Base-by-base conservation (phyloP, 2,888 invertebrate species). In the Melieria picta region DNA sequence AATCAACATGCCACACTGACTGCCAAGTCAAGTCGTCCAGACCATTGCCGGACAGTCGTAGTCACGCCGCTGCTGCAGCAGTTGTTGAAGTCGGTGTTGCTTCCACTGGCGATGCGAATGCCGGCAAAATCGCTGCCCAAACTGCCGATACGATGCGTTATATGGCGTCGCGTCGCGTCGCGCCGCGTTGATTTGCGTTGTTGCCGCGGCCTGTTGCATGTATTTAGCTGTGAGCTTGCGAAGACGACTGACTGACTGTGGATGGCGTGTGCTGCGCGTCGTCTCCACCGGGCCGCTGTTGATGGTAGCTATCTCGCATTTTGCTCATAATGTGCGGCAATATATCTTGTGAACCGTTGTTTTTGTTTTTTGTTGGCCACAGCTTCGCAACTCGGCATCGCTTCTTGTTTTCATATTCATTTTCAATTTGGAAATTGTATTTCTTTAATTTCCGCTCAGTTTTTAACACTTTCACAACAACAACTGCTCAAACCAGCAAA, bases 381-480 rank as follows among this genome's bases (percentile, higher is more conserved):
- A 30, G 30, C 30, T 30, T 30, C 30, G 30, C 30, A 2, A 30
- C 30, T 30, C 30, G 30, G 30, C 30, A 57, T 30, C 4, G 7
- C 45, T 30, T 42, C 42, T 10, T 46, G 45, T 61, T 61, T 61
- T 61, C 45, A 61, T 45, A 61, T 72, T 74, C 69, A 75, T 75
- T 74, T 72, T 74, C 72, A 75, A 75, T 75, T 75, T 75, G 52
- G 74, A 76, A 75, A 76, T 74, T 74, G 69, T 64, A 71, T 77
- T 74, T 74, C 75, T 76, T 77, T 76, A 78, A 78, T 78, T 77
- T 78, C 77, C 77, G 77, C 72, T 77, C 77, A 77, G 77, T 78
- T 78, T 78, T 77, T 76, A 78, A 77, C 78, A 78, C 78, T 78
- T 78, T 78, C 78, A 77, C 78, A 76, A 72, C 69, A 61, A 48